phyloP scores from a whole-genome alignment of 2,888 invertebrate species.

The Polietes domitor region DNA sequence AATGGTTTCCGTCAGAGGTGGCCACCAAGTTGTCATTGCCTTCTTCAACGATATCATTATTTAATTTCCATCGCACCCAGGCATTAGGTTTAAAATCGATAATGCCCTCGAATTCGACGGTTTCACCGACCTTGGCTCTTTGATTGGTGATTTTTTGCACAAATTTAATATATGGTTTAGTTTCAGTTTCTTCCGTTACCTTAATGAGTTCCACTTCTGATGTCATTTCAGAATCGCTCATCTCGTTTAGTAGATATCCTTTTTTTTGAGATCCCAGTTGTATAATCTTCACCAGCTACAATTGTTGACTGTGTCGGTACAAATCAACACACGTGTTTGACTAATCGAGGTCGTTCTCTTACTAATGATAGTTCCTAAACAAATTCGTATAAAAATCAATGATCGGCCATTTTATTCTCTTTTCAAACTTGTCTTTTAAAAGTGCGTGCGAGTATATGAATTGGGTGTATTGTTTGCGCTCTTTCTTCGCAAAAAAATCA shows the following conservation, averaged over 20 bases:
- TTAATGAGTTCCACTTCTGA: constrained; percentile 88
- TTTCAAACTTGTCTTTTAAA: too few relatives aligned
- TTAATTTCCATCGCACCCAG: neutral
- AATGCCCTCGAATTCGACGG: neutral
- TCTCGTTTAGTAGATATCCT: constrained; percentile 86
- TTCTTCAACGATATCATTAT: neutral
- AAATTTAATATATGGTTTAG: neutral
- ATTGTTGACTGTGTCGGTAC: constrained; percentile 86
- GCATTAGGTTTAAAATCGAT: neutral
- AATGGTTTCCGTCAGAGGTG: neutral
- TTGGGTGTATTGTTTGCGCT: too few relatives aligned
- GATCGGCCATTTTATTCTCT: too few relatives aligned
- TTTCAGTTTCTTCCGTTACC: constrained; percentile 81
- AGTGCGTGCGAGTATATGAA: too few relatives aligned
- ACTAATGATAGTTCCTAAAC: too few relatives aligned
- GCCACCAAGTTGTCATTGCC: neutral
- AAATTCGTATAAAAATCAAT: too few relatives aligned
- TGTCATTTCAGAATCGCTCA: constrained; percentile 87
- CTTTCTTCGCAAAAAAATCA: too few relatives aligned
- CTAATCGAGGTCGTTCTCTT: too few relatives aligned
- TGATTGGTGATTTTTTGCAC: neutral
- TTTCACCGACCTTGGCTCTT: neutral
- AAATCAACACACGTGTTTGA: too few relatives aligned
- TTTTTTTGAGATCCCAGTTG: constrained; percentile 86
- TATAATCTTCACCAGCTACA: constrained; percentile 86